Conservation (phyloP, 2,888 invertebrate genomes). For the Phortica okadai region DNA sequence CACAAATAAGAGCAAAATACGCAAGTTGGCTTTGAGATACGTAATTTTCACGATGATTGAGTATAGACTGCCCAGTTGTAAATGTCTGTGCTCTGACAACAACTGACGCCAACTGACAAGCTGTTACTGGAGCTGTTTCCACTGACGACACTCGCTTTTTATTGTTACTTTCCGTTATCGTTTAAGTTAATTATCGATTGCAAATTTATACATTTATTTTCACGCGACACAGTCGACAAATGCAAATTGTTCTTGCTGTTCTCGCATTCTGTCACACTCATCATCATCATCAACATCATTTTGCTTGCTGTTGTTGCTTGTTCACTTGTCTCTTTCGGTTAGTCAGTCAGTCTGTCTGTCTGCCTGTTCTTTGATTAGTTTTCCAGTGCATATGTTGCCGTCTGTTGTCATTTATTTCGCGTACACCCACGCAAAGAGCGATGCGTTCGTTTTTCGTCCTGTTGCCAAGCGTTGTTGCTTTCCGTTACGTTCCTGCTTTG, state of each 20-base stretch:
- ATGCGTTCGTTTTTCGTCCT: background rate
- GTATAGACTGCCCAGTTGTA: background rate
- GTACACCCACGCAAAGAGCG: background rate
- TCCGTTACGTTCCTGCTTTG: background rate
- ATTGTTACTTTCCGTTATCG: slow-evolving; percentile 34
- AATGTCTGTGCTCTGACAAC: slow-evolving; percentile 3
- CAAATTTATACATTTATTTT: slow-evolving; percentile 41
- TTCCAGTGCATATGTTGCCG: slow-evolving; percentile 28
- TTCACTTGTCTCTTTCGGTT: background rate
- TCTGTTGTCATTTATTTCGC: slow-evolving; percentile 21
- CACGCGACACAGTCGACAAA: slow-evolving; percentile 37
- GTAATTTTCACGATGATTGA: background rate
- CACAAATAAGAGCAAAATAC: background rate
- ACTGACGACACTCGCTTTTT: slow-evolving; percentile 20
- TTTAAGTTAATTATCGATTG: slow-evolving; percentile 40
- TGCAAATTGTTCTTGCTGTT: slow-evolving; percentile 20
- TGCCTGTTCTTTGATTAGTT: slow-evolving; percentile 7
- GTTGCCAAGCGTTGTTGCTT: background rate
- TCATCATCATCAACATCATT: background rate
- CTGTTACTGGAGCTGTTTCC: slow-evolving; percentile 5
- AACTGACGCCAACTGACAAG: slow-evolving; percentile 28
- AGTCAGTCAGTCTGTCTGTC: background rate
- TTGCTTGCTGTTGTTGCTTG: background rate
- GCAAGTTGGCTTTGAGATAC: background rate
- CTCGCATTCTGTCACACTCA: background rate